phyloP scores from a whole-genome alignment of 2,888 invertebrate species.

The Yponomeuta malinellus region DNA sequence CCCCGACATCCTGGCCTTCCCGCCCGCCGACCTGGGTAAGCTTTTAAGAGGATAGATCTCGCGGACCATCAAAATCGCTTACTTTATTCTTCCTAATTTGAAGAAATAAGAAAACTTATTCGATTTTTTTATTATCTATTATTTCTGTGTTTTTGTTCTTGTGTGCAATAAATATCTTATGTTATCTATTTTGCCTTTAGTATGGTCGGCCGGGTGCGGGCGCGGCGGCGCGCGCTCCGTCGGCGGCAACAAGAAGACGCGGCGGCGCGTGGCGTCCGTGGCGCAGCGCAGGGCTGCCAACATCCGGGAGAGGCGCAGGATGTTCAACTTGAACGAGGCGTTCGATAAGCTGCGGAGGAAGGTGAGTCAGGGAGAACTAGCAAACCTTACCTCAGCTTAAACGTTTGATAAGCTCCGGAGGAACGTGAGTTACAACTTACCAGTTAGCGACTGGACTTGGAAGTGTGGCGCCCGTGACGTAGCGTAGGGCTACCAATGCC shows the following conservation, averaged over 20 bases:
- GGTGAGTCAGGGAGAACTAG: slow-evolving; percentile 49
- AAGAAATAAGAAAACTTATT: too few relatives aligned
- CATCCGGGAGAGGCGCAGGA: slow-evolving; percentile 92
- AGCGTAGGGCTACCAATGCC: slow-evolving; percentile 92
- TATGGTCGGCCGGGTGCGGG: slow-evolving; percentile 64
- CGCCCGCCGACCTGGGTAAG: slow-evolving; percentile 77
- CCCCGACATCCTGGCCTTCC: slow-evolving; percentile 83
- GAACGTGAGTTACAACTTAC: slow-evolving; percentile 52
- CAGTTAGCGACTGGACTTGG: too few relatives aligned
- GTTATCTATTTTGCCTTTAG: slow-evolving; percentile 31
- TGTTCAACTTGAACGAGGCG: slow-evolving; percentile 97
- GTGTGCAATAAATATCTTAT: too few relatives aligned
- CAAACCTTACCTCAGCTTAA: background rate
- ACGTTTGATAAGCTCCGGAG: slow-evolving; percentile 78
- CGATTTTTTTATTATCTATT: too few relatives aligned
- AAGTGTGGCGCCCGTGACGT: slow-evolving; percentile 91
- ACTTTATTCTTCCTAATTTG: too few relatives aligned
- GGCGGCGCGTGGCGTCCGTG: slow-evolving; percentile 91
- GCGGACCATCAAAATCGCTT: too few relatives aligned
- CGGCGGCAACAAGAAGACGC: slow-evolving; percentile 82
- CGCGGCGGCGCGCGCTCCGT: slow-evolving; percentile 35
- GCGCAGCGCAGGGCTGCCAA: slow-evolving; percentile 95
- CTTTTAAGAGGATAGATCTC: background rate
- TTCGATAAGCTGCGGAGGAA: slow-evolving; percentile 94
- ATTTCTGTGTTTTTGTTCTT: too few relatives aligned